phyloP scores from a whole-genome alignment of 2,888 invertebrate genomes.

The Cataglyphis altisquamis region DNA sequence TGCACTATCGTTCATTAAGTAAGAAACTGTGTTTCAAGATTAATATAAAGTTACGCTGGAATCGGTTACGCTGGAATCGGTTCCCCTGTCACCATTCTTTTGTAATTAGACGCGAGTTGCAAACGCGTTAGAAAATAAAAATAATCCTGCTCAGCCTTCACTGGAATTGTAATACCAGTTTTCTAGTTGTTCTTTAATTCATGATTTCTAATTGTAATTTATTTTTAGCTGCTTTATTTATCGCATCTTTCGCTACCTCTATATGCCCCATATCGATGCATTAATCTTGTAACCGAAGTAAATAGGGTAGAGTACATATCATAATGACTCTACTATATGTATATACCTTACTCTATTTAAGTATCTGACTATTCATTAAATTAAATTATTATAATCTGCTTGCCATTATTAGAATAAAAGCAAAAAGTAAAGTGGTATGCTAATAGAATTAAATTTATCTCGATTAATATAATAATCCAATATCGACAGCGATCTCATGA shows the following conservation, averaged over 20 bases:
- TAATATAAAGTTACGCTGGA: background rate
- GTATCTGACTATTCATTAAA: slow-evolving; percentile 8
- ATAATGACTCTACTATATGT: background rate
- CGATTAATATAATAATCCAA: slow-evolving; percentile 17
- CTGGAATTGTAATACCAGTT: background rate
- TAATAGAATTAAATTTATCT: slow-evolving; percentile 15
- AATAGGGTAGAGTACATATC: background rate
- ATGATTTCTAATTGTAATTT: background rate
- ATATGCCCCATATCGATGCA: background rate
- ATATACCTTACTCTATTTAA: slow-evolving; percentile 3
- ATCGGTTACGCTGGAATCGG: background rate
- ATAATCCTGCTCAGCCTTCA: background rate
- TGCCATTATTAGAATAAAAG: slow-evolving; percentile 12
- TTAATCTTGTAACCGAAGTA: background rate
- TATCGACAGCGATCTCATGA: background rate
- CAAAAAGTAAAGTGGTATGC: background rate
- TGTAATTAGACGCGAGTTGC: background rate
- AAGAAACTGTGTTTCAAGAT: background rate
- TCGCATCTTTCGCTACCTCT: background rate
- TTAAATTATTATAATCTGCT: slow-evolving; percentile 22
- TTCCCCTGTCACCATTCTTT: background rate
- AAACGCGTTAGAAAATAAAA: background rate
- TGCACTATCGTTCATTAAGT: slow-evolving; percentile 8
- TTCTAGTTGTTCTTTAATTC: background rate
- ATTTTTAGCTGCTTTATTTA: background rate